phyloP scores from a whole-genome alignment of 2,888 invertebrate genomes.

The Andrena dorsata region DNA sequence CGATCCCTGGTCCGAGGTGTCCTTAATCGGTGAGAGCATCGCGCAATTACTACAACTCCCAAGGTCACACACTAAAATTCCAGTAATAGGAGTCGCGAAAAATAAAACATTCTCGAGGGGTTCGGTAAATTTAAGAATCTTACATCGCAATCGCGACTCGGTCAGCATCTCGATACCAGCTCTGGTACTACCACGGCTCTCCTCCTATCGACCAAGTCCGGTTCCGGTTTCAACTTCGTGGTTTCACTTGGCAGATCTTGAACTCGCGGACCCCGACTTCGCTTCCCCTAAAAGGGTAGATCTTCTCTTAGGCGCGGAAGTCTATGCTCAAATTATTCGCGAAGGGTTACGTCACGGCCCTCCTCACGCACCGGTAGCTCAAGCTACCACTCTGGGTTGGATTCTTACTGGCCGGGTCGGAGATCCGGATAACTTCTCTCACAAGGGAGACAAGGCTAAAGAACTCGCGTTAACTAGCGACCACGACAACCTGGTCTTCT shows the following conservation, averaged over 20 bases:
- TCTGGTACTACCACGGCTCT: neutral
- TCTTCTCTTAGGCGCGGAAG: neutral
- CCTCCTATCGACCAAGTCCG: neutral
- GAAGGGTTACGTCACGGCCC: neutral
- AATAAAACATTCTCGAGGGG: neutral
- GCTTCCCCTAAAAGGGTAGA: neutral
- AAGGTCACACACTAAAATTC: neutral
- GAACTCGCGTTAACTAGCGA: too few species aligned
- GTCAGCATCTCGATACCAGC: neutral
- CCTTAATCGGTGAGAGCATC: neutral
- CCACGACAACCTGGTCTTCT: too few species aligned
- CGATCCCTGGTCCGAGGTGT: neutral
- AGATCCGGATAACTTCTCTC: neutral
- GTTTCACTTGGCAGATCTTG: neutral
- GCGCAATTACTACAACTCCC: neutral
- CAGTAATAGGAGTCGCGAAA: too few species aligned
- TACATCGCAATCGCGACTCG: neutral
- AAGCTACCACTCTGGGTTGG: neutral
- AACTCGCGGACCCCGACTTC: neutral
- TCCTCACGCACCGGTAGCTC: neutral
- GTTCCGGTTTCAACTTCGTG: too few species aligned
- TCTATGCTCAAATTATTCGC: neutral
- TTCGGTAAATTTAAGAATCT: neutral
- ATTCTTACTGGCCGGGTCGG: neutral
- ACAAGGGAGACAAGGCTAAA: too few species aligned